Base-by-base conservation (phyloP, 2,888 invertebrate species). In the Gerosis bhagava region DNA sequence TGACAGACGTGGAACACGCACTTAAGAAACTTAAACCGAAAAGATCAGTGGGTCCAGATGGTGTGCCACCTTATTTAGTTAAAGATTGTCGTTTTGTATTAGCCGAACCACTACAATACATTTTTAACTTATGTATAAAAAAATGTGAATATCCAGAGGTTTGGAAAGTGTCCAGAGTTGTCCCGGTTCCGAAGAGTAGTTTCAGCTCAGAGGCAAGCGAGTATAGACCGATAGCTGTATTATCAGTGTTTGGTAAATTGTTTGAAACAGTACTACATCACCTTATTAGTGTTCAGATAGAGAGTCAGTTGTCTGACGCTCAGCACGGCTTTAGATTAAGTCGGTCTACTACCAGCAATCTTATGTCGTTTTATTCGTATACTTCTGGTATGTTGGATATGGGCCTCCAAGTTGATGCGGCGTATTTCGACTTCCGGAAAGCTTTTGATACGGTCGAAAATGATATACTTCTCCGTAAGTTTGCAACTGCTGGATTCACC, bases 61-160 rank as follows among this genome's bases (percentile, higher is more conserved):
- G 36, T n/a, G 24, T 36, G 1, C 36, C 36, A 13, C 36, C 36
- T 5, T 36, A 36, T 7, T 15, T 36, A 10, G 24, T 36, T n/a
- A 36, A 16, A 7, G 34, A 22, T 8, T 35, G 34, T 22, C 7
- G 34, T 8, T 21, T 22, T 3, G 22, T 22, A 12, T 10, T 35
- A 2, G 13, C 13, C n/a, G 22, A 35, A 7, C 34, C 34, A 1
- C 13, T 35, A 10, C 21, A 12, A 1, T 12, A 35, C 8, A 24
- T 24, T 7, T 24, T 24, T 24, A 24, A 19, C 6, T n/a, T 7
- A 3, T 26, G 26, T 26, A 11, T 26, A 7, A 10, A 3, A 6
- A 26, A 11, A 11, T 3, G 12, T 3, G 4, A 2, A 2, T 26
- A 10, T 11, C 10, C 26, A 11, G 11, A 26, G 10, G 11, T 11